Evolutionary conservation across 2,797 vertebrate species (phyloP).

Genomic region (Todus mexicanus): DNA sequence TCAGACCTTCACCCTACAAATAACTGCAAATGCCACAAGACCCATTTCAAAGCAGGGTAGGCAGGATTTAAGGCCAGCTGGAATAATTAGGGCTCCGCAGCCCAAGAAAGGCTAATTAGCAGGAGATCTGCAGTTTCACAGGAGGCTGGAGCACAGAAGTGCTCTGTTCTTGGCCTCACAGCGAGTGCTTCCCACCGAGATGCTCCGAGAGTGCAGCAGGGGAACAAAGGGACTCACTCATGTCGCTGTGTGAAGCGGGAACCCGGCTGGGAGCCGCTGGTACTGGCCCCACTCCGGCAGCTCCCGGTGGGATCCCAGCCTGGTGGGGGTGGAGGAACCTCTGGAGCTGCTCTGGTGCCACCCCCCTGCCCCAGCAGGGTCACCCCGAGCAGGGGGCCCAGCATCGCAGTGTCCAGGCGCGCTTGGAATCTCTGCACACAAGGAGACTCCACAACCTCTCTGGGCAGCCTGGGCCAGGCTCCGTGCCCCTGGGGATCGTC

Average conservation of each 20-base stretch:
- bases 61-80: not conserved
- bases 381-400: not conserved
- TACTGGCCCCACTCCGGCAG: not conserved
- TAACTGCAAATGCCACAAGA: not conserved
- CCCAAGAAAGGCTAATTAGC: slow-evolving; percentile 16
- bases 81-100: not conserved
- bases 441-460: not conserved
- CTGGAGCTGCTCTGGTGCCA: not conserved
- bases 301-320: not conserved
- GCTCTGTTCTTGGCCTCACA: slow-evolving; percentile 16
- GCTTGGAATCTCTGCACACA: not conserved
- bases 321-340: not conserved
- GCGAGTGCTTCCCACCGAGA: not conserved
- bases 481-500: not conserved
- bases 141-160: slow-evolving; percentile 11
- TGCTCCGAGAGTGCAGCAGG: not conserved
- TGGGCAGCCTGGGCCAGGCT: not conserved
- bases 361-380: not conserved
- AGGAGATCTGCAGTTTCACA: not conserved
- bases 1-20: not conserved
- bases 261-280: not conserved
- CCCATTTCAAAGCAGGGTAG: not conserved
- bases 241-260: fast-evolving
- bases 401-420: not conserved
- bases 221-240: not conserved